Base-by-base conservation (phyloP, 2,888 invertebrate species). In the Morinoia aosen region DNA sequence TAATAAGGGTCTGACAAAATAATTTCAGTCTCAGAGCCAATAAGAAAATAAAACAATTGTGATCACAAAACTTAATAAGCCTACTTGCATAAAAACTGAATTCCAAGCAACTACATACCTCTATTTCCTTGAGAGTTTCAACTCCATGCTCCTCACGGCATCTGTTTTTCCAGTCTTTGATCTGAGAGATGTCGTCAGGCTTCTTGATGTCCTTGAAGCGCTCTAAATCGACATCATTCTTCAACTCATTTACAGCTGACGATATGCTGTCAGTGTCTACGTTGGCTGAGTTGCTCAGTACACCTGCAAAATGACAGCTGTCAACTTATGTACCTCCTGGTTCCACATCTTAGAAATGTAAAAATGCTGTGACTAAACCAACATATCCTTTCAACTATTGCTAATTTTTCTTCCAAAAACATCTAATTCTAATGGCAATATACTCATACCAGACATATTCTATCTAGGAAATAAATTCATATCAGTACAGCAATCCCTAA, bases 141-240 rank as follows among this genome's bases (percentile, higher is more conserved):
- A 94, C 91, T 88, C 96, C 96, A 96, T 95, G 96, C 56, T 88
- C 94, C 58, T 40, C 58, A 7, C 95, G 57, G 76, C 96, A 96
- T 33, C 57, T 95, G 16, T 96, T 95, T 93, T 95, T 95, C 95
- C 95, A 96, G 16, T 95, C 95, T 40, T 64, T n/a, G 19, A 96
- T 90, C 91, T 94, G 91, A 12, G n/a, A 3, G n/a, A 95, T 93
- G 58, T 96, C 95, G 61, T 96, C 95, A 57, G 95, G 95, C n/a
- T 56, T 94, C 2, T 95, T 94, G 61, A 96, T 95, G 94, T 95
- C 64, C 14, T 61, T 64, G 39, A 95, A 95, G 33, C 57, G 48
- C 58, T 64, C 95, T 19, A 64, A 8, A 25, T 95, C 64, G 12
- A 39, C 25, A 11, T 95, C 95, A 93, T 93, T 57, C 57, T 93